phyloP scores from a whole-genome alignment of 2,113 vertebrate genomes.

The Poecilia latipinna region DNA sequence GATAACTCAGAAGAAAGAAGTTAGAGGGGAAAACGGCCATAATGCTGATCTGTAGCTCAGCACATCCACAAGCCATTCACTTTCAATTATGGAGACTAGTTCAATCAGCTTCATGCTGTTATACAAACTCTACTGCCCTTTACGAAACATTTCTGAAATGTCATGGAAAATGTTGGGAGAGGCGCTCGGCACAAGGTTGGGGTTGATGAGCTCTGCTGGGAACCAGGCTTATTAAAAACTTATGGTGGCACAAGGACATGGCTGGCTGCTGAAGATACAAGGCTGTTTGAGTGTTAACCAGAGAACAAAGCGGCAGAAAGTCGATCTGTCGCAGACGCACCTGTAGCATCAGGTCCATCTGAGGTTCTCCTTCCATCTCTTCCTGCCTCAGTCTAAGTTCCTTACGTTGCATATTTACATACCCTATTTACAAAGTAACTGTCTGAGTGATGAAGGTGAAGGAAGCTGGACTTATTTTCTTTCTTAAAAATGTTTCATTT shows the following conservation, averaged over 20 bases:
- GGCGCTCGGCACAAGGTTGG: slow-evolving; percentile 36
- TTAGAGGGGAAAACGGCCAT: not conserved
- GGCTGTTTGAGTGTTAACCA: slow-evolving; percentile 16
- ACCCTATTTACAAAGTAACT: too few relatives aligned
- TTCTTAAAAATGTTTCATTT: too few relatives aligned
- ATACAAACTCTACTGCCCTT: slow-evolving; percentile 56
- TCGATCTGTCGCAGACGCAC: too few relatives aligned
- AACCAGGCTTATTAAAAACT: slow-evolving; percentile 68
- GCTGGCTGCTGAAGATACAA: slow-evolving; percentile 46
- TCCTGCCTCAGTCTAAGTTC: too few relatives aligned
- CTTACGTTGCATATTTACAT: too few relatives aligned
- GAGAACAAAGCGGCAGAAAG: slow-evolving; percentile 1
- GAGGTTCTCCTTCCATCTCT: not conserved
- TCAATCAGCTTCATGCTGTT: slow-evolving; percentile 54
- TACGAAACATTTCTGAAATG: slow-evolving; percentile 57
- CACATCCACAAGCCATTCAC: not conserved
- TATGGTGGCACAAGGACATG: slow-evolving; percentile 42
- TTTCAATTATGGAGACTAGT: slow-evolving; percentile 29
- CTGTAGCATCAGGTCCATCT: not conserved
- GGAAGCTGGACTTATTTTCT: too few relatives aligned
- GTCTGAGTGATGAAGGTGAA: too few relatives aligned
- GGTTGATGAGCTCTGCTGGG: slow-evolving; percentile 52
- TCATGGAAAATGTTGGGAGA: slow-evolving; percentile 53
- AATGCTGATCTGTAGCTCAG: not conserved
- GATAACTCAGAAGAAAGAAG: not conserved